Evolutionary conservation across 2,888 invertebrate genomes (phyloP).

Genomic region (Dioctria rufipes): DNA sequence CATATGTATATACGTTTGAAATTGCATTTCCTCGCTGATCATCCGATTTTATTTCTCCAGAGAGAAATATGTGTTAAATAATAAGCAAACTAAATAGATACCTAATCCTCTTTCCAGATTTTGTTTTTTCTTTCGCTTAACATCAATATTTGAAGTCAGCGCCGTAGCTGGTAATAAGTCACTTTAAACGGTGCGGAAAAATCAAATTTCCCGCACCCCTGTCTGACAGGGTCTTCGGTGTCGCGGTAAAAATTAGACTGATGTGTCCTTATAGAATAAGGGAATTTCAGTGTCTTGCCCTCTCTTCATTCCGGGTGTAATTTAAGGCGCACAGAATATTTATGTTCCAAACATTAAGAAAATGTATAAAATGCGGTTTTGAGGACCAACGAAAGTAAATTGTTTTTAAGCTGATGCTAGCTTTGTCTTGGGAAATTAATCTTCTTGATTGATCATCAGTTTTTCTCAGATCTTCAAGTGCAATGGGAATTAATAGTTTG

Average conservation of each 20-base stretch:
- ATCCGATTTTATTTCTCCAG: background rate
- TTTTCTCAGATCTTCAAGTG: background rate
- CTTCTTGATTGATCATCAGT: constrained; percentile 46
- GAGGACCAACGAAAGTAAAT: background rate
- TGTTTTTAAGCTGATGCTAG: background rate
- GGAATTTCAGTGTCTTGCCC: constrained; percentile 41
- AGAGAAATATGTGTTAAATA: background rate
- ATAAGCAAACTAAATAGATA: constrained; percentile 5
- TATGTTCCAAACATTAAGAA: constrained; percentile 31
- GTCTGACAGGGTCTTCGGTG: background rate
- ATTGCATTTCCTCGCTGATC: background rate
- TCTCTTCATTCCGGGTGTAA: constrained; percentile 34
- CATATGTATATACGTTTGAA: too few species aligned
- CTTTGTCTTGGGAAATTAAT: constrained; percentile 43
- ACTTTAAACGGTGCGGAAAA: constrained; percentile 57
- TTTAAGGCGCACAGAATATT: constrained; percentile 33
- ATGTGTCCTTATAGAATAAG: constrained; percentile 25
- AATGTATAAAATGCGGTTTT: constrained; percentile 37
- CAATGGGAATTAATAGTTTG: constrained; percentile 9
- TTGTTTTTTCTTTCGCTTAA: background rate
- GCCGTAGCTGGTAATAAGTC: constrained; percentile 56
- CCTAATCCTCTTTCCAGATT: background rate
- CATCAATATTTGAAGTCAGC: constrained; percentile 46
- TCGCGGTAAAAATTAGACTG: background rate
- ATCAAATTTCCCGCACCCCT: constrained; percentile 52